Evolutionary conservation across 2,113 vertebrate species (phyloP).

Genomic region (Prinia subflava): DNA sequence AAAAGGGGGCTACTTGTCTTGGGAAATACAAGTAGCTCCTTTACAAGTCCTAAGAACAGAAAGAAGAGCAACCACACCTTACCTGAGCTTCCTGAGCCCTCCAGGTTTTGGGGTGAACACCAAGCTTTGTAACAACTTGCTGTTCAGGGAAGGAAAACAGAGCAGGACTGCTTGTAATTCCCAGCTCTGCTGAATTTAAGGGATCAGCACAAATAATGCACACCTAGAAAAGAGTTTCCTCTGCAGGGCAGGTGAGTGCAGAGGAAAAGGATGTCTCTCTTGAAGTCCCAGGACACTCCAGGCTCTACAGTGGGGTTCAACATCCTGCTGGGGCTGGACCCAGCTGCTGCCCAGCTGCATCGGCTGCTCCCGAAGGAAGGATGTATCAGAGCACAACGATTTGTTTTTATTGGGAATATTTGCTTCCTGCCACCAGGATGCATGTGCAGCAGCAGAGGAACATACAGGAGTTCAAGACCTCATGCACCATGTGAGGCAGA

Average conservation of each 20-base stretch:
- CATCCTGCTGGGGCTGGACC: not conserved
- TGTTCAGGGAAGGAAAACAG: not conserved
- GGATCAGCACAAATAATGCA: not conserved
- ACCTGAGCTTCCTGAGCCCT: not conserved
- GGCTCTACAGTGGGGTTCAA: not conserved
- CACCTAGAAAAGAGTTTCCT: not conserved
- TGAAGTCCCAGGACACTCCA: not conserved
- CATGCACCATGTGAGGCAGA: not conserved
- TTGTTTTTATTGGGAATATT: constrained; percentile 64
- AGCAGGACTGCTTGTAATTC: fast-evolving
- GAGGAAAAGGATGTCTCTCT: not conserved
- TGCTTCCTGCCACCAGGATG: constrained; percentile 51
- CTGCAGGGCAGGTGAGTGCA: not conserved
- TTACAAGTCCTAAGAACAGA: not conserved
- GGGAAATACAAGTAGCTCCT: not conserved
- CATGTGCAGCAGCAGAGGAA: not conserved
- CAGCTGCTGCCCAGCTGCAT: constrained; percentile 59
- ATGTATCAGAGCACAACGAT: constrained; percentile 33
- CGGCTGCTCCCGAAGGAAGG: constrained; percentile 28
- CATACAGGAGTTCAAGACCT: not conserved
- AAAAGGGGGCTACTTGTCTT: not conserved
- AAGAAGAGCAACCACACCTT: not conserved
- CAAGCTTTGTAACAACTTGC: not conserved
- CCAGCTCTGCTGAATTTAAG: not conserved
- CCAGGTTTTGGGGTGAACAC: not conserved